phyloP scores from a whole-genome alignment of 2,888 invertebrate species.

The Agrotis ipsilon region DNA sequence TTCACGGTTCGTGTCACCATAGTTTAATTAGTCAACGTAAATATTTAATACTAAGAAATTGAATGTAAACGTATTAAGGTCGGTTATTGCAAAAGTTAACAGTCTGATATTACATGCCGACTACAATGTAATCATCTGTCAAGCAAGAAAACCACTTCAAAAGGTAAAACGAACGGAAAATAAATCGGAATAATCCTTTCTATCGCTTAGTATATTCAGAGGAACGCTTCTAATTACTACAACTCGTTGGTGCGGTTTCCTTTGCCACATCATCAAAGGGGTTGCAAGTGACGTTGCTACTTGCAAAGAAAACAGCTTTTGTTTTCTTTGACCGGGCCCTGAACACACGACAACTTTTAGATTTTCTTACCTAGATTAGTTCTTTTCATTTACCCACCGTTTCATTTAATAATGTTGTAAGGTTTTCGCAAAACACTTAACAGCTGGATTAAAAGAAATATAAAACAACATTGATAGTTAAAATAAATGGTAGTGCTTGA shows the following conservation, averaged over 20 bases:
- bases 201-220: constrained; percentile 71
- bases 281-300: constrained; percentile 68
- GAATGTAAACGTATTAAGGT: constrained; percentile 7
- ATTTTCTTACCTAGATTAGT: constrained; percentile 56
- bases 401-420: constrained; percentile 30
- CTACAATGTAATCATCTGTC: constrained; percentile 9
- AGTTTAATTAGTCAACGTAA: not conserved
- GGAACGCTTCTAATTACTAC: constrained; percentile 77
- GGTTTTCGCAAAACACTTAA: not conserved
- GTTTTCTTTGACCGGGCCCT: constrained; percentile 61
- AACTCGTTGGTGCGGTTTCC: constrained; percentile 72
- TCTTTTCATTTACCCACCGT: constrained; percentile 36
- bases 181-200: constrained; percentile 68
- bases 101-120: not conserved
- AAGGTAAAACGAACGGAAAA: constrained; percentile 26
- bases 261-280: constrained; percentile 74
- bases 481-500: constrained; percentile 53
- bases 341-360: constrained; percentile 57
- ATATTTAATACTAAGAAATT: not conserved
- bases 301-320: constrained; percentile 67
- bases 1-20: not conserved
- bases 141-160: constrained; percentile 40
- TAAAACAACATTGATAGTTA: constrained; percentile 25
- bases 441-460: constrained; percentile 17
- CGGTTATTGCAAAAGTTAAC: constrained; percentile 2